phyloP scores from a whole-genome alignment of 92 coral and sea anemone species.

The Plumapathes pennacea region DNA sequence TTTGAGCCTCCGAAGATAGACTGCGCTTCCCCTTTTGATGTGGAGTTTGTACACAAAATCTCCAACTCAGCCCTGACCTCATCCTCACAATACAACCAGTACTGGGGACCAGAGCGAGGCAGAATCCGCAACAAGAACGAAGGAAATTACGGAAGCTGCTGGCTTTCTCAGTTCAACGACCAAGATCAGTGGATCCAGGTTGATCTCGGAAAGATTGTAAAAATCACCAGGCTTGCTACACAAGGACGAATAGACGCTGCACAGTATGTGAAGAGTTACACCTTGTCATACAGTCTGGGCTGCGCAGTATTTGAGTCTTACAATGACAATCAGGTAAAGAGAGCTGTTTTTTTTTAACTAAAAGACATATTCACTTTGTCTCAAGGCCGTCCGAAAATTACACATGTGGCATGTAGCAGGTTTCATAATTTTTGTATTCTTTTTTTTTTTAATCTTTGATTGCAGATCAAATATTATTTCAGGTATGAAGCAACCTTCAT shows the following conservation, averaged over 20 bases:
- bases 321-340: too few species aligned
- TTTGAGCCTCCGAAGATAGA: background rate
- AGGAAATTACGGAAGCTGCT: conserved; percentile 22
- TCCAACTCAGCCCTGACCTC: conserved; percentile 59
- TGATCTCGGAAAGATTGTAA: background rate
- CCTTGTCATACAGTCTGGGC: too few species aligned
- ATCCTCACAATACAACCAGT: conserved; percentile 29
- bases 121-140: conserved; percentile 45
- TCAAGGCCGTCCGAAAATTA: too few species aligned
- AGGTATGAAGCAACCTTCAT: too few species aligned
- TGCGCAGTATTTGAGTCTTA: too few species aligned
- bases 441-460: too few species aligned
- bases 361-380: too few species aligned
- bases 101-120: conserved; percentile 50
- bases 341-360: too few species aligned
- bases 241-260: background rate
- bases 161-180: conserved; percentile 57
- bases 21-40: conserved; percentile 44
- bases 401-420: too few species aligned
- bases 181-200: conserved; percentile 22
- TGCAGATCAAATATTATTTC: too few species aligned
- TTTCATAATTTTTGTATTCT: too few species aligned
- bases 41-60: conserved; percentile 50
- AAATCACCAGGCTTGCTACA: conserved; percentile 6
- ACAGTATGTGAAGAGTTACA: too few species aligned